Evolutionary conservation across 2,113 vertebrate genomes (phyloP).

Genomic region (Dromiciops gliroides): DNA sequence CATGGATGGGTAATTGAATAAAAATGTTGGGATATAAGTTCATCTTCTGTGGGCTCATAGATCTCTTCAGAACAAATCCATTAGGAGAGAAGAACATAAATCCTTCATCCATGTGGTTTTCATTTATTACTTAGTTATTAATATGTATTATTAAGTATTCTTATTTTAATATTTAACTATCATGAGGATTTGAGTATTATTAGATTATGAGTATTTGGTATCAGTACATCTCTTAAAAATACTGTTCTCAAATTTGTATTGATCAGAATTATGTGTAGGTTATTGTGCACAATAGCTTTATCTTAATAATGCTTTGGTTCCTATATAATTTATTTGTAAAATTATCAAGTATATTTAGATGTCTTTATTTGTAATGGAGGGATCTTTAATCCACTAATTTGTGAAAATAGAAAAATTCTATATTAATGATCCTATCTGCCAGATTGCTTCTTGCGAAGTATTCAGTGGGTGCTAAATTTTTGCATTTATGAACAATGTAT

Average conservation of each 20-base stretch:
- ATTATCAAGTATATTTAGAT: not conserved
- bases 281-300: not conserved
- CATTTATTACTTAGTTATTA: too few species aligned
- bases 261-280: not conserved
- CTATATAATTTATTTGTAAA: not conserved
- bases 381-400: not conserved
- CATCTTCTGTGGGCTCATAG: not conserved
- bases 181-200: too few species aligned
- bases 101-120: not conserved
- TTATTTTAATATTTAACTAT: not conserved
- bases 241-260: not conserved
- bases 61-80: not conserved
- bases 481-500: not conserved
- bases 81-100: not conserved
- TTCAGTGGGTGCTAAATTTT: not conserved
- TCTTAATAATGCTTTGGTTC: not conserved
- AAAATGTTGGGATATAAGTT: not conserved
- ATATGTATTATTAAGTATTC: not conserved
- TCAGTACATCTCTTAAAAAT: not conserved
- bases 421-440: not conserved
- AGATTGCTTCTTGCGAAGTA: not conserved
- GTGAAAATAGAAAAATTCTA: not conserved
- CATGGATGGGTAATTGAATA: not conserved
- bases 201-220: not conserved
- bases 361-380: not conserved